Base-by-base conservation (phyloP, 35 echinoderm and acorn worm species). In the Hemicentrotus pulcherrimus region DNA sequence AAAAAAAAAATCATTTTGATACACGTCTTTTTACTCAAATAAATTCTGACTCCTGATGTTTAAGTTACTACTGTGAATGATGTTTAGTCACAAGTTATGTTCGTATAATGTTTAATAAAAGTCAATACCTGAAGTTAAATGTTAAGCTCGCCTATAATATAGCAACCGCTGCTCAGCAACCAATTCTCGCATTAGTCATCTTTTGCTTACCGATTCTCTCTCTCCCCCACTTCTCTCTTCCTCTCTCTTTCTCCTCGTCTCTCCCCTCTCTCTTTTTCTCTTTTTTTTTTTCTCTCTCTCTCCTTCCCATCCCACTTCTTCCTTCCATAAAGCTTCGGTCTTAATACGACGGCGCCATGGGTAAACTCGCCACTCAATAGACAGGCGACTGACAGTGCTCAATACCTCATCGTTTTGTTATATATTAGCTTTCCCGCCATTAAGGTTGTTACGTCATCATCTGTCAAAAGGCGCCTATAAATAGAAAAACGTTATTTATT, bases 371-470 rank as follows among this genome's bases (percentile, higher is more conserved):
- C 24, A 78, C 65, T 78, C 65, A 78, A 78, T 28, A 78, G 65
- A 78, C 19, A 78, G 65, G 65, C 65, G 65, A 78, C 65, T 78
- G 4, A 78, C 22, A 78, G 7, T 28, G 65, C 18, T n/a, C 65
- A 78, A n/a, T 4, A 78, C 5, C 7, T 22, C 2, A 78, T 15
- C 15, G 50, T 55, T 55, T 55, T 55, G 50, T 55, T 55, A 55
- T 6, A n/a, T 78, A 78, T 78, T n/a, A 78, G 65, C 19, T 78
- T 78, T 78, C 65, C 65, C 65, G 65, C 65, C 65, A 78, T 78
- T 78, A 78, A 78, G 65, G 28, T 78, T 22, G 65, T 78, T 78
- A 78, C 65, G 65, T 78, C 65, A 78, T 78, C 65, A 78, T 78
- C 65, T 78, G 65, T 78, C 65, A 22, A 78, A 78, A 28, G 4